phyloP scores from a whole-genome alignment of 23 tunicate species.

The Clavelina lepadiformis region DNA sequence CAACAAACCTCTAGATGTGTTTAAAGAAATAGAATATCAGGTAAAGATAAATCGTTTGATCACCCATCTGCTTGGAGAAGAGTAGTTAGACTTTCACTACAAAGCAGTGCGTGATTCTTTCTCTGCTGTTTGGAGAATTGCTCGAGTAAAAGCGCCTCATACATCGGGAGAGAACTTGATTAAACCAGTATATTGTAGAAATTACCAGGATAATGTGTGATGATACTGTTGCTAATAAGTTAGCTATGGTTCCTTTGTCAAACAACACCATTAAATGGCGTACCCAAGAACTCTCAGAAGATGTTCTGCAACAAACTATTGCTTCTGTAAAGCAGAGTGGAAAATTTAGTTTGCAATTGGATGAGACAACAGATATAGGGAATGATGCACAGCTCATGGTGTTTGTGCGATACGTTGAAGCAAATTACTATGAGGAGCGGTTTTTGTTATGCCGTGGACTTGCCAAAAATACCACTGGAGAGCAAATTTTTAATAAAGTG shows the following conservation, averaged over 20 bases:
- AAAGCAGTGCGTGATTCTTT: conserved; percentile 49
- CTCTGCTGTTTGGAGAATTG: conserved; percentile 31
- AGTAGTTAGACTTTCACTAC: conserved; percentile 21
- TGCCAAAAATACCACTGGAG: conserved; percentile 37
- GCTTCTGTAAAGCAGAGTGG: conserved; percentile 21
- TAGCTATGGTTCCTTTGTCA: conserved; percentile 31
- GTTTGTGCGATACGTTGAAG: conserved; percentile 11
- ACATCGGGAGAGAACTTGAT: conserved; percentile 20
- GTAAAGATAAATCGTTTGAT: conserved; percentile 22
- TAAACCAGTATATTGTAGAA: conserved; percentile 31
- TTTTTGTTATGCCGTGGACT: conserved; percentile 14
- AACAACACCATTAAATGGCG: conserved; percentile 28
- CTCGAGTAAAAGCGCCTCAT: conserved; percentile 32
- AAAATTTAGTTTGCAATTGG: conserved; percentile 30
- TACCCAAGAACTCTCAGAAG: conserved; percentile 6
- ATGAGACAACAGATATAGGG: conserved; percentile 37
- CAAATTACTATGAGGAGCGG: conserved; percentile 3
- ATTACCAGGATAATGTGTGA: conserved; percentile 30
- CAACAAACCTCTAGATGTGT: conserved; percentile 16
- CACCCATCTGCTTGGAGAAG: no score
- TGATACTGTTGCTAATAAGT: conserved; percentile 23
- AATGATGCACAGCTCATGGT: not conserved
- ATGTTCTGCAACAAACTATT: conserved; percentile 33
- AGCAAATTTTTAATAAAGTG: conserved; percentile 28
- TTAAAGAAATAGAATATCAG: conserved; percentile 28